Evolutionary conservation across 1,140 invertebrate species (phyloP).

Genomic region (Drosophila athabasca): DNA sequence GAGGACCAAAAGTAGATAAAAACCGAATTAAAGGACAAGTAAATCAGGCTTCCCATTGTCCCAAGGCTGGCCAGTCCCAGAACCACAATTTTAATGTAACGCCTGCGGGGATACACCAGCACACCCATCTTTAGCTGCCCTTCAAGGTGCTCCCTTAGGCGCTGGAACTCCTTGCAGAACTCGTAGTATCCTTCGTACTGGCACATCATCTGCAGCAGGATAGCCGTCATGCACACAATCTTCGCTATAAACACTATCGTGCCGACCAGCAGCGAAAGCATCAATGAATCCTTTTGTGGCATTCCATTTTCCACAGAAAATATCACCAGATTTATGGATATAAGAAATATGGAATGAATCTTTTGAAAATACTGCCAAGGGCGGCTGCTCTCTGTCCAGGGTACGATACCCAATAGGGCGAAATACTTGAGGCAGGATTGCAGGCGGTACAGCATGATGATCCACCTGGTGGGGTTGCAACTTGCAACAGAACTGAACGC

Average conservation of each 20-base stretch:
- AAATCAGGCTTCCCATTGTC: constrained; percentile 10
- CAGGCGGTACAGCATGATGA: constrained; percentile 52
- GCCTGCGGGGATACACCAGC: background rate
- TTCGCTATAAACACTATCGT: constrained; percentile 51
- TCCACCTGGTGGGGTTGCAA: background rate
- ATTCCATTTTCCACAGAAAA: constrained; percentile 12
- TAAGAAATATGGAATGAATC: constrained; percentile 37
- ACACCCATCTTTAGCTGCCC: constrained; percentile 32
- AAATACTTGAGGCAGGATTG: constrained; percentile 63
- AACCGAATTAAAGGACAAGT: background rate
- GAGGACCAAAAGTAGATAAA: constrained; percentile 64
- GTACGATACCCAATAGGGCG: constrained; percentile 58
- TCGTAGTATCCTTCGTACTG: constrained; percentile 45
- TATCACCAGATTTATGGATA: constrained; percentile 22
- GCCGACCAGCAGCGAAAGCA: constrained; percentile 56
- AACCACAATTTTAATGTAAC: constrained; percentile 38
- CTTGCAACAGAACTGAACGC: background rate
- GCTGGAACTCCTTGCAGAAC: constrained; percentile 43
- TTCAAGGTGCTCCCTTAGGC: constrained; percentile 35
- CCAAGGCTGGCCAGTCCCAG: constrained; percentile 29
- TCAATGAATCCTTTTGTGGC: background rate
- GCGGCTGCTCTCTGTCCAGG: constrained; percentile 32
- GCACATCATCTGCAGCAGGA: constrained; percentile 52
- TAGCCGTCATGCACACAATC: constrained; percentile 45
- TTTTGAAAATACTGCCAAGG: constrained; percentile 28